Evolutionary conservation across 2,888 invertebrate species (phyloP), one percentile per base, ranked within the genome.

Genomic region (Euplagia quadripunctaria): DNA sequence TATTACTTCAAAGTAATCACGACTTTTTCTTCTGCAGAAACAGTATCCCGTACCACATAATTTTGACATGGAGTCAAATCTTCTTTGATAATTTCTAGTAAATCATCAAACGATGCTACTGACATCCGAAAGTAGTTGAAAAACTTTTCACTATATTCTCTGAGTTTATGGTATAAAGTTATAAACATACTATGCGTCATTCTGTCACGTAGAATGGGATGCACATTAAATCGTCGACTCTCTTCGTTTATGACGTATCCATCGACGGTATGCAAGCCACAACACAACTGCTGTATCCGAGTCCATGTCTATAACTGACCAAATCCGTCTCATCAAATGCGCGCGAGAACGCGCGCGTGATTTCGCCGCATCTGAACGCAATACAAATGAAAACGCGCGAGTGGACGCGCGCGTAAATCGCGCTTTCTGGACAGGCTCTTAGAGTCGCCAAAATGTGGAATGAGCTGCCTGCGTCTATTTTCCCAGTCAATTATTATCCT

Each of bases 51-150:
- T 61, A 67, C 52, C 64, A 71, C 64, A 52, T 64, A 58, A 69
- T 74, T 71, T 71, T 41, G 52, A 63, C 72, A 70, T 58, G 67
- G 71, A 70, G 77, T 73, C 75, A 74, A 70, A 71, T 64, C 68
- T 65, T 71, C 71, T 71, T 71, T 11, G n/a, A 71, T 71, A 43
- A 71, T 66, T 71, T 66, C 79, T 64, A 49, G 46, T 49, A 6
- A 49, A 1, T 49, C 11, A 11, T 55, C 55, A 55, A 58, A 58
- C 2, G 58, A 5, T 20, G 20, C 20, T 11, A 58, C 12, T 11
- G 58, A 20, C 58, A 58, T 58, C 9, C 63, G 4, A 41, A 63
- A 63, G 16, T 63, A 63, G 63, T 63, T 63, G 63, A 63, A 12
- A 63, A 41, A 41, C 16, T 41, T 31, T 14, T 41, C 63, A 12